A percentile compares a stretch with the other conserved stretches of the same genome.
phyloP scores from a whole-genome alignment of 2,113 vertebrate species.

The Cynoglossus semilaevis region DNA sequence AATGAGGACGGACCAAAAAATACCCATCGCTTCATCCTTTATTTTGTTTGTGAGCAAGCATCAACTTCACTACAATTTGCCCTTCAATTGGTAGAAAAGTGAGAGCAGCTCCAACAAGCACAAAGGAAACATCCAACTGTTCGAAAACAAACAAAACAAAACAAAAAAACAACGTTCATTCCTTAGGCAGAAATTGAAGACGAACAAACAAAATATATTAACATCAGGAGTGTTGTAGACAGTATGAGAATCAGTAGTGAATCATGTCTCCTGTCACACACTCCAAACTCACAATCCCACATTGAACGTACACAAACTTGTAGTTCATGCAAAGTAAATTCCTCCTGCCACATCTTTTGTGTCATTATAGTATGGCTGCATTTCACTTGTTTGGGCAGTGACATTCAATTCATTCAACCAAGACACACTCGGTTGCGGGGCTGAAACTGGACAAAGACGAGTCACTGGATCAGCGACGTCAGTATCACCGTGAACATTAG shows the following conservation, averaged over 20 bases:
- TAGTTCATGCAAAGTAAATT: conserved; percentile 66
- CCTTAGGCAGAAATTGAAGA: conserved; percentile 56
- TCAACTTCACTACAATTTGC: conserved; percentile 77
- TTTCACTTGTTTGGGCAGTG: conserved; percentile 58
- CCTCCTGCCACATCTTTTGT: conserved; percentile 31
- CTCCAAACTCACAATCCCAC: conserved; percentile 44
- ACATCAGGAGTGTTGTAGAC: conserved; percentile 48
- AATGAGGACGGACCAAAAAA: neutral
- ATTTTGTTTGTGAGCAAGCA: conserved; percentile 82
- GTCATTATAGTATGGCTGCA: conserved; percentile 47
- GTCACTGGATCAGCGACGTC: conserved; percentile 21
- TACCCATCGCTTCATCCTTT: conserved; percentile 77
- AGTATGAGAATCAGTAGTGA: conserved; percentile 70
- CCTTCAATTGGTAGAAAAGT: conserved; percentile 76
- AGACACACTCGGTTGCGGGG: conserved; percentile 25
- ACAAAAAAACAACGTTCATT: conserved; percentile 56
- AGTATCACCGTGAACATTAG: conserved; percentile 17
- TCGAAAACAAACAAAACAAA: conserved; percentile 56
- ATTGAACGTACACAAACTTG: conserved; percentile 54
- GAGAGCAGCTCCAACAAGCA: conserved; percentile 76
- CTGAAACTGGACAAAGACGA: conserved; percentile 27
- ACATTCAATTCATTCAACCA: conserved; percentile 56
- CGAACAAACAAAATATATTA: conserved; percentile 35
- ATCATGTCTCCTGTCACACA: conserved; percentile 41
- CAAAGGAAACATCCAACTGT: conserved; percentile 71